phyloP scores from a whole-genome alignment of 1,140 invertebrate genomes.

The Archivesica marissinica region DNA sequence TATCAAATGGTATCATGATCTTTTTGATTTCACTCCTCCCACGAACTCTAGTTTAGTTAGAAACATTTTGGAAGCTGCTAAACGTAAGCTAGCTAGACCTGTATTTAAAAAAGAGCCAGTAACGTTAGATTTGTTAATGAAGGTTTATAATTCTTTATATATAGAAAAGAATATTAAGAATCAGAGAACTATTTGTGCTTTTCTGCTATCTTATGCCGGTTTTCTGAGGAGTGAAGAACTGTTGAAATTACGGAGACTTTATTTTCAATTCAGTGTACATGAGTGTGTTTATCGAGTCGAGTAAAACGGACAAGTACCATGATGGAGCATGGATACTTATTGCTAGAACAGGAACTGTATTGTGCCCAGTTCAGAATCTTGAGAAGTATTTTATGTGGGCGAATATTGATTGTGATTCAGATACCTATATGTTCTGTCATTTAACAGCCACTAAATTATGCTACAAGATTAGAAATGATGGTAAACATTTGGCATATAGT shows the following conservation, averaged over 20 bases:
- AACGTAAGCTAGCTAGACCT: not conserved
- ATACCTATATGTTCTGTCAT: conserved; percentile 9
- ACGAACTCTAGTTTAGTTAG: not conserved
- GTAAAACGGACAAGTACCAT: conserved; percentile 46
- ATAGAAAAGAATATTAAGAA: too few species aligned
- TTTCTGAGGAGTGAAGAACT: too few species aligned
- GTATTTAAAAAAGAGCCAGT: conserved; percentile 12
- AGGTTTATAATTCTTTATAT: too few species aligned
- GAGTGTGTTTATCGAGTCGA: conserved; percentile 19
- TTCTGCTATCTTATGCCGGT: not conserved
- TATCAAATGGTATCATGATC: conserved; percentile 21
- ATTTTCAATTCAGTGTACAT: not conserved
- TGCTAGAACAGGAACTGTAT: conserved; percentile 28
- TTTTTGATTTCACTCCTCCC: not conserved
- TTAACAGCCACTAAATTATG: not conserved
- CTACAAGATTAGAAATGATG: not conserved
- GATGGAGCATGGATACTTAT: conserved; percentile 50
- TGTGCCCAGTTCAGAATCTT: conserved; percentile 41
- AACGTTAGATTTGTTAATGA: too few species aligned
- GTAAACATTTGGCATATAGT: conserved; percentile 39
- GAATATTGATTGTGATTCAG: not conserved
- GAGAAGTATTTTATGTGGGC: conserved; percentile 6
- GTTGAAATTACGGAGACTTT: too few species aligned
- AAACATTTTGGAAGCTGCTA: conserved; percentile 14
- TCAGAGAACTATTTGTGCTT: too few species aligned